Conservation (phyloP, 1,140 invertebrate genomes). For the Parasteatoda tepidariorum region DNA sequence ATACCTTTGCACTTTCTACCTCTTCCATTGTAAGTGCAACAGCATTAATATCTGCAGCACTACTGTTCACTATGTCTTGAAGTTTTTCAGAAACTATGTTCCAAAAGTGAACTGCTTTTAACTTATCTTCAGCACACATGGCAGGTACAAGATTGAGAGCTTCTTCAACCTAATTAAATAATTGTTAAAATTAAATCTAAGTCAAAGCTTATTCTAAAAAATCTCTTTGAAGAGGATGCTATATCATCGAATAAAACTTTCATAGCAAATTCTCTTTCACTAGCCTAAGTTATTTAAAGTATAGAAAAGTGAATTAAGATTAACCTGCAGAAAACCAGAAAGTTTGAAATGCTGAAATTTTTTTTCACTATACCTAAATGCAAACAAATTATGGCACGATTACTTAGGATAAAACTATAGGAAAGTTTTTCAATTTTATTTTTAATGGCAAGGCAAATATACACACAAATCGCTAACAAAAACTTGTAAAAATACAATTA, state of each 20-base stretch:
- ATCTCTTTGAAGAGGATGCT: not conserved
- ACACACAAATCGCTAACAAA: no score
- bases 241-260: not conserved
- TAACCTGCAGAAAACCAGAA: no score
- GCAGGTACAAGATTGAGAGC: constrained; percentile 65
- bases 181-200: constrained; percentile 46
- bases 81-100: constrained; percentile 66
- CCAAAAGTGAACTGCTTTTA: constrained; percentile 67
- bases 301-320: not conserved
- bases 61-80: constrained; percentile 66
- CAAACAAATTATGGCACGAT: no score
- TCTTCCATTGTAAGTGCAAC: constrained; percentile 63
- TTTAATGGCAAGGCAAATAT: no score
- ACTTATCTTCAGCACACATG: constrained; percentile 65
- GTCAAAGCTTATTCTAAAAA: not conserved
- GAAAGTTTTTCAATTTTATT: no score
- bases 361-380: no score
- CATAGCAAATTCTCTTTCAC: no score
- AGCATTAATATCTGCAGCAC: constrained; percentile 64
- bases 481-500: no score
- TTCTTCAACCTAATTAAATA: constrained; percentile 65
- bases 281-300: not conserved
- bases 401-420: no score
- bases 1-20: constrained; percentile 46
- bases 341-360: no score